phyloP scores from a whole-genome alignment of 1,140 invertebrate genomes.

The Pectinophora gossypiella region DNA sequence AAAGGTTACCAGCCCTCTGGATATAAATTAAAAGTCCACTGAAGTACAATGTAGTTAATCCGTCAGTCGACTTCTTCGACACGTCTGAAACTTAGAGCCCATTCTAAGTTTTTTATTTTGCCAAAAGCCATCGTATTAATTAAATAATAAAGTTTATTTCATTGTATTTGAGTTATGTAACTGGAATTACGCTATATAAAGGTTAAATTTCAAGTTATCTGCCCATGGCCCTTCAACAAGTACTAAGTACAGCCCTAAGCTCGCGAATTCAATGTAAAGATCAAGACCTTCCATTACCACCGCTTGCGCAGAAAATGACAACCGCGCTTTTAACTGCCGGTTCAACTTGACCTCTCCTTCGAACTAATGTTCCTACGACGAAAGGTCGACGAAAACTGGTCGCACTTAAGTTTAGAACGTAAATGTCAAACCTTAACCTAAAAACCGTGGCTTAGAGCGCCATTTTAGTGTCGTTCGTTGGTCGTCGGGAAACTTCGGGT shows the following conservation, averaged over 20 bases:
- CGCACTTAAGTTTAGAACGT: conserved; percentile 38
- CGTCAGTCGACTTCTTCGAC: too few species aligned
- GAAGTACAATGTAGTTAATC: too few species aligned
- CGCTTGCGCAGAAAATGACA: conserved; percentile 53
- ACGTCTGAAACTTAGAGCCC: too few species aligned
- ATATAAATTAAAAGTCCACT: too few species aligned
- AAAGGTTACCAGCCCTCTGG: too few species aligned
- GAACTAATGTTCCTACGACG: neutral
- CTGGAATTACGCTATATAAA: too few species aligned
- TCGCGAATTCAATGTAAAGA: conserved; percentile 67
- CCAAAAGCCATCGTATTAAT: too few species aligned
- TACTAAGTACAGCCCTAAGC: conserved; percentile 21
- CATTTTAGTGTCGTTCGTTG: conserved; percentile 57
- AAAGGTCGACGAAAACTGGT: neutral
- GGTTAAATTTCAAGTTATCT: too few species aligned
- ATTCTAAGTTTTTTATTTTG: too few species aligned
- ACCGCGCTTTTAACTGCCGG: neutral
- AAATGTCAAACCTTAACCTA: conserved; percentile 74
- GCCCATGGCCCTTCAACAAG: too few species aligned
- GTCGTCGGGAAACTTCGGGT: conserved; percentile 30
- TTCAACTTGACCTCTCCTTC: neutral
- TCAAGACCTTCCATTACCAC: conserved; percentile 61
- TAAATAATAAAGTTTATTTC: too few species aligned
- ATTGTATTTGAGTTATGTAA: too few species aligned
- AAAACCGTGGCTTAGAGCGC: conserved; percentile 63